These are phyloP conservation scores for Telmatochromis sp. DNA, from an alignment of 2,113 vertebrate genomes.

Conservation along the genomic window DNA sequence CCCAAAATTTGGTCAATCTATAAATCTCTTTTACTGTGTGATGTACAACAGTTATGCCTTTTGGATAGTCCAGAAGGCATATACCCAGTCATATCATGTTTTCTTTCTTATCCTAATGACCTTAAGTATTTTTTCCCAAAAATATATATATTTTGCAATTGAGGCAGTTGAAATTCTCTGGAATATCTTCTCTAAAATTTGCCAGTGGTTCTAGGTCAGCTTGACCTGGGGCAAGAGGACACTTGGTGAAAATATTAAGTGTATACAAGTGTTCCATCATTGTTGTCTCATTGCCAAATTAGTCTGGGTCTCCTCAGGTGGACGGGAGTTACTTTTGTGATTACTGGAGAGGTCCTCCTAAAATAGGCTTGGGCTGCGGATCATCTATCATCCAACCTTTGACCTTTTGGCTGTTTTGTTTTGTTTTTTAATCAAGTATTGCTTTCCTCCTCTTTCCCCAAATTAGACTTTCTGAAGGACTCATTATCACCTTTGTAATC, in stretches of 20 bases:
- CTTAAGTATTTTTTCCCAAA: fast-evolving
- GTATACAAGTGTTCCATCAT: background rate
- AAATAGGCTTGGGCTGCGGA: background rate
- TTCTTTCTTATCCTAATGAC: background rate
- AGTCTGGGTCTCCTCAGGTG: background rate
- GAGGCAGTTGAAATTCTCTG: background rate
- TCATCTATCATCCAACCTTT: background rate
- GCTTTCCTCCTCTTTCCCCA: background rate
- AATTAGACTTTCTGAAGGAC: background rate
- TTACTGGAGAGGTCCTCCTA: background rate
- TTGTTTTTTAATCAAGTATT: background rate
- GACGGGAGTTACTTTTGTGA: background rate
- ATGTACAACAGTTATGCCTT: background rate
- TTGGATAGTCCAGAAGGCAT: background rate
- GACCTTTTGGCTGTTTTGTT: background rate
- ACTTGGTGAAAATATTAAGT: background rate
- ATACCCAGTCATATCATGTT: background rate
- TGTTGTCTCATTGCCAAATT: background rate
- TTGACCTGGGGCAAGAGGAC: background rate
- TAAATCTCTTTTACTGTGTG: background rate
- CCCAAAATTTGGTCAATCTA: background rate
- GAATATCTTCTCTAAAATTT: background rate
- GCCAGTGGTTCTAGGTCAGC: background rate
- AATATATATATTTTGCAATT: background rate
- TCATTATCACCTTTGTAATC: background rate